These are phyloP conservation scores for Molorchus minor DNA, from an alignment of 2,888 invertebrate species.

Conservation along the genomic window DNA sequence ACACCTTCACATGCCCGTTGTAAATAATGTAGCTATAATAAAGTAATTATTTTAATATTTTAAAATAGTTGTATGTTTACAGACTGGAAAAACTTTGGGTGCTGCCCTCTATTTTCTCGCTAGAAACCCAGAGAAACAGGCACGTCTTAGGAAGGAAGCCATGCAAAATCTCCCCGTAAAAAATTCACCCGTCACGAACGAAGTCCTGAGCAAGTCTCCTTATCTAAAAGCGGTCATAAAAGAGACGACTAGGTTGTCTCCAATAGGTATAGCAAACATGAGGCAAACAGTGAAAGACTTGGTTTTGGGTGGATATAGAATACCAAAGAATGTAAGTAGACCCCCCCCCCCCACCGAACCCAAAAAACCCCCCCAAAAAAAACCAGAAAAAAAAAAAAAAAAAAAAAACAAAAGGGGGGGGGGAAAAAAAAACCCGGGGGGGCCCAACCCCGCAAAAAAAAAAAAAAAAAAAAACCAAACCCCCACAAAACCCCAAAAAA, in stretches of 20 bases:
- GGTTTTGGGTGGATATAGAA: slow-evolving; percentile 56
- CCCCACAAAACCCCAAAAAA: not conserved
- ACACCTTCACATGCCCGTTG: not conserved
- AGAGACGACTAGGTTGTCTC: slow-evolving; percentile 65
- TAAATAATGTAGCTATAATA: not conserved
- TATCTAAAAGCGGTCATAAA: slow-evolving; percentile 73
- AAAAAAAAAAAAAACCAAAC: not conserved
- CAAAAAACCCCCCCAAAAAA: too few species aligned
- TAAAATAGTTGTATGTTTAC: slow-evolving; percentile 23
- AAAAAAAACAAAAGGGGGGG: not conserved
- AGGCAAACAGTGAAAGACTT: slow-evolving; percentile 53
- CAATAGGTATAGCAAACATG: slow-evolving; percentile 48
- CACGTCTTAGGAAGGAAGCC: slow-evolving; percentile 60
- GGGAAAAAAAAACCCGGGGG: not conserved
- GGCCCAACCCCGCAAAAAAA: not conserved
- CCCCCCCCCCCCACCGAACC: too few species aligned
- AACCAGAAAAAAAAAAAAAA: too few species aligned
- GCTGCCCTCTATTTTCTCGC: slow-evolving; percentile 63
- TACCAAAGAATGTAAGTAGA: slow-evolving; percentile 54
- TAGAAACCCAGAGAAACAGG: slow-evolving; percentile 60
- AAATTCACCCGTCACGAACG: slow-evolving; percentile 55
- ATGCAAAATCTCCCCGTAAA: slow-evolving; percentile 48
- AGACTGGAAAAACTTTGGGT: slow-evolving; percentile 64
- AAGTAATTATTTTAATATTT: not conserved
- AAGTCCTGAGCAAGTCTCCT: slow-evolving; percentile 56